A percentile compares a stretch with the other conserved stretches of the same genome.
Conservation (phyloP, 1,140 invertebrate species). For the Trichonephila clavata region DNA sequence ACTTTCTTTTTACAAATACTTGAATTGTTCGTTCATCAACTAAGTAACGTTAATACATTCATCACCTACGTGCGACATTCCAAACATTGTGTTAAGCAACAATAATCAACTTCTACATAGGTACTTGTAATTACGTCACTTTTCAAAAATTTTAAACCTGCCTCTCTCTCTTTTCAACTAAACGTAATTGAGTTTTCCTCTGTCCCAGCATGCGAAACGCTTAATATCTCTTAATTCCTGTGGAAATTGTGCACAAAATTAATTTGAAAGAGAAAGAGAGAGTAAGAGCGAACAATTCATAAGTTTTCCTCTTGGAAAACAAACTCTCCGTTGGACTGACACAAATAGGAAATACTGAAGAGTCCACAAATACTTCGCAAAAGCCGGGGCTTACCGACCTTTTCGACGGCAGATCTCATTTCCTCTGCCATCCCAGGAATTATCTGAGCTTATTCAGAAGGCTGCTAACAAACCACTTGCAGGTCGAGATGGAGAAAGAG, state of each 20-base stretch:
- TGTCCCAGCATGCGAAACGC: background rate
- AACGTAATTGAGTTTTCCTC: background rate
- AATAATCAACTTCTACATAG: no score
- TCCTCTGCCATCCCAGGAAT: background rate
- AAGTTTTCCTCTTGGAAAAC: background rate
- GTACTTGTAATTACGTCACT: no score
- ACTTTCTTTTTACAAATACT: no score
- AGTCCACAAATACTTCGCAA: background rate
- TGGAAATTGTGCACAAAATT: background rate
- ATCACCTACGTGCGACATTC: no score
- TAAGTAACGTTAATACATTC: no score
- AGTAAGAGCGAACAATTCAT: background rate
- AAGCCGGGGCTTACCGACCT: background rate
- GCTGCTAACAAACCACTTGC: conserved; percentile 28
- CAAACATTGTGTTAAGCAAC: no score
- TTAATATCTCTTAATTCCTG: conserved; percentile 11
- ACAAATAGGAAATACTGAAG: background rate
- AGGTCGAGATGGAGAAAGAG: background rate
- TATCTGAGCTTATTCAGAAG: background rate
- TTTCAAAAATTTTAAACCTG: background rate
- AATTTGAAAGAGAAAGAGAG: background rate
- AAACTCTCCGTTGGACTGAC: background rate
- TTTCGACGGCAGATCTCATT: background rate
- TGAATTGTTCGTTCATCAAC: no score
- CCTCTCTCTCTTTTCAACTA: background rate